Evolutionary conservation across 2,113 vertebrate species (phyloP), one percentile per base, ranked within the genome.

Genomic region (Phaethon lepturus): DNA sequence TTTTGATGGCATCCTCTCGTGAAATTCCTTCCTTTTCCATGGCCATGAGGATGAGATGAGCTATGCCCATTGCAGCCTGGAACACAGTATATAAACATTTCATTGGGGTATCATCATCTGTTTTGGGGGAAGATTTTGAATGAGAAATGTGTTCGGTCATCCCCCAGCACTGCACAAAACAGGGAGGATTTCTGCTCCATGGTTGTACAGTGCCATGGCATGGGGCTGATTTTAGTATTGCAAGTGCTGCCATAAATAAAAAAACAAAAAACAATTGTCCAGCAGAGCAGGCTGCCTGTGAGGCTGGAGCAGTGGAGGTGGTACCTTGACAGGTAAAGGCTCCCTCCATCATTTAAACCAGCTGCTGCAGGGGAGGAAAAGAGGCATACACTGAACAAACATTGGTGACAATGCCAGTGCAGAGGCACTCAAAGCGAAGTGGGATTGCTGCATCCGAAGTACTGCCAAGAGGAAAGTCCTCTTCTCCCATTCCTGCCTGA

Each of bases 31-130:
- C 99, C 96, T 99, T 99, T 80, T 99, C 98, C 98, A 99, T 98
- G 28, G 99, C 99, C 99, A 99, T 99, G 55, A 99, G 97, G 26
- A 99, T 98, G 75, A 99, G 98, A 58, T 99, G 98, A 85, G 99
- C 99, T 26, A 99, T 99, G 22, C 99, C 99, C 98, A 99, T 95
- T 33, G 99, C 99, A 96, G 99, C 99, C 99, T 99, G 96, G 24
- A 90, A 94, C 17, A 60, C 53, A 79, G 17, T 23, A 86, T 11
- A 47, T 18, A 78, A 81, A 73, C 28, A 58, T 15, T 74, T 93
- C 12, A 89, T 2, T 66, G 69, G 7, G 15, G 11, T 60, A 42
- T 31, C 28, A 49, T 10, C 35, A 29, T 38, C n/a, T 85, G 85
- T 38, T 18, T 6, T 17, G 6, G 47, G 11, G 25, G 5, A 35